Percentiles rank a stretch among this genome's conserved stretches.
Evolutionary conservation across 2,113 vertebrate genomes (phyloP).

Genomic region (Azemiops feae): DNA sequence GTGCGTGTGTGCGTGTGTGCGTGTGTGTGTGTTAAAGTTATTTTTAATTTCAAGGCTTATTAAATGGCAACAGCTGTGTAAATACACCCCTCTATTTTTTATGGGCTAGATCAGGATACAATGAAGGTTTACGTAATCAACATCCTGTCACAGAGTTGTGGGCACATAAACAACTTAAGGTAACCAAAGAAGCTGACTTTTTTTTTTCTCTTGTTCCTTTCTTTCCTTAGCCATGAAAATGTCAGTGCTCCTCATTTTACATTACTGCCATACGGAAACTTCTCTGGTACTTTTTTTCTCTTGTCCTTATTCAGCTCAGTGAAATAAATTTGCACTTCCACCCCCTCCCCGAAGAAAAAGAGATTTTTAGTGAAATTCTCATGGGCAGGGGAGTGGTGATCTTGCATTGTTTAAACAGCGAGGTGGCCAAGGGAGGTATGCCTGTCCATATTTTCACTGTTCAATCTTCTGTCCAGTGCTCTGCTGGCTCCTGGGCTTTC

Average conservation of each 20-base stretch:
- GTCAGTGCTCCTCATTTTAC: background rate
- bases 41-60: conserved; percentile 42
- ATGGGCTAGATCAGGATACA: background rate
- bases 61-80: conserved; percentile 23
- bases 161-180: background rate
- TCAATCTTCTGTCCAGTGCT: background rate
- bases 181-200: background rate
- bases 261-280: background rate
- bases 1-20: too few species aligned
- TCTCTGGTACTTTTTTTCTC: background rate
- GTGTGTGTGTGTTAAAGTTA: conserved; percentile 27
- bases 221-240: background rate
- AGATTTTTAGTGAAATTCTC: background rate
- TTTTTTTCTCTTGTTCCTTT: background rate
- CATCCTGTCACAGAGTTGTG: background rate
- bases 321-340: background rate
- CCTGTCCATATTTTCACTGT: background rate
- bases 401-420: background rate
- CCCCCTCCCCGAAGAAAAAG: background rate
- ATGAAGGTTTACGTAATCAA: conserved; percentile 16
- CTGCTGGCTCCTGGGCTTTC: background rate
- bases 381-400: background rate
- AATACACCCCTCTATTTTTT: conserved; percentile 41
- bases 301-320: background rate
- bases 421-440: background rate